Conservation (phyloP, 1,140 invertebrate genomes). For the Conus betulinus region DNA sequence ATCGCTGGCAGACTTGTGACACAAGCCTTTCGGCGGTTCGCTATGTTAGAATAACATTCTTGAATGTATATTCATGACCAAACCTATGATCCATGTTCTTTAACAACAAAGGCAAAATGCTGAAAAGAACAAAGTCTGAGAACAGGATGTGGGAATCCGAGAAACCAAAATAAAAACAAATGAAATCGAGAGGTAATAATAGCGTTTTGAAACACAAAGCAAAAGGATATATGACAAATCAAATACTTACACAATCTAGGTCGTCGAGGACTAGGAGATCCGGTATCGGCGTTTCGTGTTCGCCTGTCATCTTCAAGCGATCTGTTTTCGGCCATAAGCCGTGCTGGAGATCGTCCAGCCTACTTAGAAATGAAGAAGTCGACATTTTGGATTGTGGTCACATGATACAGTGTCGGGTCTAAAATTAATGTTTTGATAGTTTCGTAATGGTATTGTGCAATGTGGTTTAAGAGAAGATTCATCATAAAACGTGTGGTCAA, state of each 20-base stretch:
- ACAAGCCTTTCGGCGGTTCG: too few relatives aligned
- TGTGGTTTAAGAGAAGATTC: not conserved
- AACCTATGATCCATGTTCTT: not conserved
- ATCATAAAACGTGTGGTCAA: too few relatives aligned
- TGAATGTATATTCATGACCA: not conserved
- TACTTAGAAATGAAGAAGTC: slow-evolving; percentile 72
- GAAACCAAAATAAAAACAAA: slow-evolving; percentile 7
- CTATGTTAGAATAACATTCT: not conserved
- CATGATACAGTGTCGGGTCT: slow-evolving; percentile 53
- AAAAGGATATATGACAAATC: not conserved
- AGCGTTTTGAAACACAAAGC: not conserved
- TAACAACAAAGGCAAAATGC: not conserved
- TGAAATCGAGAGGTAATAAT: not conserved
- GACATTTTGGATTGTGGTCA: slow-evolving; percentile 68
- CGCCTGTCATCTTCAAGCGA: slow-evolving; percentile 77
- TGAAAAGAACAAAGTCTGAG: too few relatives aligned
- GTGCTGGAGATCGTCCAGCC: slow-evolving; percentile 81
- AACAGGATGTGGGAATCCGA: not conserved
- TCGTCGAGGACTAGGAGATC: slow-evolving; percentile 59
- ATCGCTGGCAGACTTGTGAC: too few relatives aligned
- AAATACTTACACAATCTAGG: slow-evolving; percentile 55
- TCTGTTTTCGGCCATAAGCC: slow-evolving; percentile 82
- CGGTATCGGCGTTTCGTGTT: slow-evolving; percentile 67
- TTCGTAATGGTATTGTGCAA: not conserved
- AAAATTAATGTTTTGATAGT: slow-evolving; percentile 7